Evolutionary conservation across 2,797 vertebrate genomes (phyloP), one percentile per base, ranked within the genome.

Genomic region (Borostomias antarcticus): DNA sequence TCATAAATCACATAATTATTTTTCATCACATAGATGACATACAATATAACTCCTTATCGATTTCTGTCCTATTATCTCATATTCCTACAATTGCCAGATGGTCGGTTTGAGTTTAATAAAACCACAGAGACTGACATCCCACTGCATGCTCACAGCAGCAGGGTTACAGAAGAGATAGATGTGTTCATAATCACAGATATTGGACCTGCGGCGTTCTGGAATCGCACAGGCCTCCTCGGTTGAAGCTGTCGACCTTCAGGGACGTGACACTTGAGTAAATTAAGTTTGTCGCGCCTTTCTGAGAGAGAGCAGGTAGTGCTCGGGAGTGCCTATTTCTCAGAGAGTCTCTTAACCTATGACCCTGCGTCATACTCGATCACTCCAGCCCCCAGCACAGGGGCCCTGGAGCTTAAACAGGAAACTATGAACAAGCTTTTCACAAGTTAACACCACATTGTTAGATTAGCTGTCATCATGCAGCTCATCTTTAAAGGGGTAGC

Each of bases 221-320:
- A 37, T 26, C 3, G 33, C 3, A 10, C 50, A 26, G 26, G 25
- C 11, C 40, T 43, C 48, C 48, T 62, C 43, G 21, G 35, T 62
- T 58, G 17, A 54, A 54, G 48, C 47, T 17, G 68, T 25, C 60
- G 64, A 73, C 61, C 70, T 76, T 66, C 54, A 37, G 37, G 0
- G 58, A 40, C 47, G 53, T 35, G 48, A 54, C 48, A 45, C 17
- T 33, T 25, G 60, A 32, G 67, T 69, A 59, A 62, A 69, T 64
- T 47, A 69, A 52, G 57, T 62, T 62, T 40, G 66, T 50, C 40
- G 28, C 7, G 28, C 56, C 48, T 32, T 52, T 26, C 23, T 5
- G 15, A 45, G 40, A 52, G 25, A 40, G 35, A 40, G 9, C 35
- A 40, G 9, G 35, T n/a, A n/a, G 35, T 13, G 15, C 15, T 35